phyloP scores from a whole-genome alignment of 1,140 invertebrate genomes.

The Goniozus legneri region DNA sequence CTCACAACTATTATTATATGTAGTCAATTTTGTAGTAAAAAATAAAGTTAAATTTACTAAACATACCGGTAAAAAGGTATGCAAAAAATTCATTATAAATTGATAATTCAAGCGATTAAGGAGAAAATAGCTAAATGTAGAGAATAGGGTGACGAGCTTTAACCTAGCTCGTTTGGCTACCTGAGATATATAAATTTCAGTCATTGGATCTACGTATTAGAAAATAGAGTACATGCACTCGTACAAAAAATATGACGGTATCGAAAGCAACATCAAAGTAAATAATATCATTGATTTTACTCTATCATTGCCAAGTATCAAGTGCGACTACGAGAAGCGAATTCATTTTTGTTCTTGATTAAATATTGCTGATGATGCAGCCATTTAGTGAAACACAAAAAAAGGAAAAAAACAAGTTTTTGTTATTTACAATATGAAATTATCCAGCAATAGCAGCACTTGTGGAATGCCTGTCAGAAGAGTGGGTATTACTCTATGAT shows the following conservation, averaged over 20 bases:
- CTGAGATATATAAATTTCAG: conserved; percentile 31
- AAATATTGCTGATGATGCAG: conserved; percentile 22
- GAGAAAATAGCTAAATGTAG: not conserved
- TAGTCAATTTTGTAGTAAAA: no score
- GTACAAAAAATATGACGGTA: conserved; percentile 10
- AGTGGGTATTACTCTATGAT: conserved; percentile 13
- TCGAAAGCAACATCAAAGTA: conserved; percentile 20
- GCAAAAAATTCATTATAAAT: not conserved
- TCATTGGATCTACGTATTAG: conserved; percentile 19
- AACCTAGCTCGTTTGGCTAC: conserved; percentile 20
- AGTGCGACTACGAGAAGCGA: conserved; percentile 6
- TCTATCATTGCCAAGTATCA: conserved; percentile 1
- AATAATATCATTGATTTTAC: conserved; percentile 6
- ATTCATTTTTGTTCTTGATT: conserved; percentile 7
- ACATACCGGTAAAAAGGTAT: not conserved
- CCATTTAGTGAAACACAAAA: conserved; percentile 14
- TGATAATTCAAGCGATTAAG: not conserved
- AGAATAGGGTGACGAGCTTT: not conserved
- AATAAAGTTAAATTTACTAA: not conserved
- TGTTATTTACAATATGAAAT: conserved; percentile 27
- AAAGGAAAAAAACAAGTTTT: conserved; percentile 25
- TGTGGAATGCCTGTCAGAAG: conserved; percentile 35
- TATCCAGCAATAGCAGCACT: conserved; percentile 33
- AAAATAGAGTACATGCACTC: conserved; percentile 11
- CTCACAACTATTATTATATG: no score